Evolutionary conservation across 2,888 invertebrate genomes (phyloP).

Genomic region (Nasonia oneida): DNA sequence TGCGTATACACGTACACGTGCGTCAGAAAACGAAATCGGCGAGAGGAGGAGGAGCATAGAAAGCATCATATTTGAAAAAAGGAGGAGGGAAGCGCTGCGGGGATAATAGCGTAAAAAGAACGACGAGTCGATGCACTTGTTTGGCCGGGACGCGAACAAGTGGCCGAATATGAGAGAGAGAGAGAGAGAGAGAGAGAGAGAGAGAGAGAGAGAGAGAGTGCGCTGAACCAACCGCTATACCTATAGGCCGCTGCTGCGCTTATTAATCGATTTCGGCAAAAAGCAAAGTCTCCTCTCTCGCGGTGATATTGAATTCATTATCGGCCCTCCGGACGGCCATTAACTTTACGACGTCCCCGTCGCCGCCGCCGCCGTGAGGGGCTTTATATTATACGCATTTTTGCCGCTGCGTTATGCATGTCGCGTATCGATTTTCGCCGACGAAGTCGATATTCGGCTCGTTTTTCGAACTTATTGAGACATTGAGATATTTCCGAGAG

Average conservation of each 20-base stretch:
- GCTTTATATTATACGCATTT: neutral
- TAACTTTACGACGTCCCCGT: conserved; percentile 14
- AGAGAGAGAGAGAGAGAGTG: neutral
- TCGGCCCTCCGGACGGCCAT: neutral
- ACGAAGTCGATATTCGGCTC: conserved; percentile 16
- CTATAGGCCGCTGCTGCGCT: neutral
- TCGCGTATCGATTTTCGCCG: conserved; percentile 35
- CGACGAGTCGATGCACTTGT: conserved; percentile 41
- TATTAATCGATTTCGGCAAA: conserved; percentile 59
- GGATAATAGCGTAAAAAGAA: conserved; percentile 21
- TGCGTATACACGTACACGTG: neutral
- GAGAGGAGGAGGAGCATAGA: neutral
- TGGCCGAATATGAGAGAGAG: neutral
- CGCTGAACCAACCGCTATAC: conserved; percentile 40
- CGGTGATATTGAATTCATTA: conserved; percentile 54
- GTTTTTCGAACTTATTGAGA: conserved; percentile 39
- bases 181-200: no score
- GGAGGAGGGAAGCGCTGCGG: neutral
- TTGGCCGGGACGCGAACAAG: conserved; percentile 41
- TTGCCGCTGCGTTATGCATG: neutral
- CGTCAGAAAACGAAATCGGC: conserved; percentile 31
- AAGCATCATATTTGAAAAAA: conserved; percentile 3
- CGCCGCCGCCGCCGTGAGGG: neutral
- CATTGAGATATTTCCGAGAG: conserved; percentile 23
- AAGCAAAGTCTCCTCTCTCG: conserved; percentile 21